Conservation (phyloP, 2,113 vertebrate genomes). For the Scytalopus superciliaris region DNA sequence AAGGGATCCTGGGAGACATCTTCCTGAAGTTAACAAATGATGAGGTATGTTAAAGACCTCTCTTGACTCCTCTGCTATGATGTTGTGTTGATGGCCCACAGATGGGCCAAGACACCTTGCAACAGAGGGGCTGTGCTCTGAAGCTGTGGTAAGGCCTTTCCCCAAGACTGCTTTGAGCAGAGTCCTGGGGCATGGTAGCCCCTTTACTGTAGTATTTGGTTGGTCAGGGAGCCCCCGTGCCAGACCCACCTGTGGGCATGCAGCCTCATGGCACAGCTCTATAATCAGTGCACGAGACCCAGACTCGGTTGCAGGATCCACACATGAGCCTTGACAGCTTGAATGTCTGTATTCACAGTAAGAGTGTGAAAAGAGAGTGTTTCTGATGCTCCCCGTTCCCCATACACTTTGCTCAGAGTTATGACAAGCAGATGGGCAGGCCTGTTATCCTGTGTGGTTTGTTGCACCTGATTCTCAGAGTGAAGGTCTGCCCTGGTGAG, state of each 20-base stretch:
- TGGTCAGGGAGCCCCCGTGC: neutral
- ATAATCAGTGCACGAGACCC: neutral
- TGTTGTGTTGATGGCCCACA: neutral
- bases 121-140: neutral
- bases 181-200: neutral
- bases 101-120: rapidly evolving
- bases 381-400: neutral
- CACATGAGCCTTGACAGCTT: neutral
- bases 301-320: neutral
- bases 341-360: neutral
- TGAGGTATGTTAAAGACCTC: constrained; percentile 77
- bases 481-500: neutral
- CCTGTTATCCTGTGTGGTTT: neutral
- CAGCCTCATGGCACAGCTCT: neutral
- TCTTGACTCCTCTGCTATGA: neutral
- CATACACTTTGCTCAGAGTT: neutral
- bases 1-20: constrained; percentile 95
- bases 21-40: constrained; percentile 94
- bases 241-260: neutral
- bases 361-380: neutral
- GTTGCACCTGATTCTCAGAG: neutral
- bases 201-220: neutral
- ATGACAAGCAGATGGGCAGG: neutral
- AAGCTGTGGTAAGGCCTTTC: neutral
- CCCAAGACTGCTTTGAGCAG: neutral